Evolutionary conservation across 2,888 invertebrate genomes (phyloP), one percentile per base, ranked within the genome.

Genomic region (Nowickia ferox): DNA sequence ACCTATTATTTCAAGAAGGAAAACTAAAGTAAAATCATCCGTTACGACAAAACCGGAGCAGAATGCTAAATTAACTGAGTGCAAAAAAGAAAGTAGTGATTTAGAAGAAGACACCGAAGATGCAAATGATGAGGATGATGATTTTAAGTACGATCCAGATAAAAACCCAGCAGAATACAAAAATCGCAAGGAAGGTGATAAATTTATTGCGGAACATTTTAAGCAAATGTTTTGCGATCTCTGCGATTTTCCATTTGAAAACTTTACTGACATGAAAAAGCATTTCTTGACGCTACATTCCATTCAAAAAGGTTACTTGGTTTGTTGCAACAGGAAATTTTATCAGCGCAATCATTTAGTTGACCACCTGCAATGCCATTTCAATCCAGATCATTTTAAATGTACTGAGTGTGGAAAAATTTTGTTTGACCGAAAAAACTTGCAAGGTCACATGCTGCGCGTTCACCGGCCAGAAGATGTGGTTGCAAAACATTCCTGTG

Each of bases 361-460:
- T 4, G 91, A 91, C 40, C 91, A 91, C 61, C 88, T 91, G 5
- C 86, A 90, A 40, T 89, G 90, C 1, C 91, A 91, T 75, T 88
- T 88, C 68, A 90, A 91, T 87, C 91, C 91, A 0, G 90, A 91
- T 11, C 90, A 91, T 57, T 91, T 91, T 38, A 91, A 90, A 84
- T 91, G 91, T 75, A 78, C 78, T 0, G 87, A 88, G 59, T 91
- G 91, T 65, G 87, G 86, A 0, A 89, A 88, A 13, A 79, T 89
- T 5, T 89, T 89, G 42, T 89, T 88, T 11, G 91, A 91, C 46
- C 88, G 90, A 0, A 89, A 89, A 5, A 72, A 89, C 0, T 87
- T 91, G 1, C 89, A 91, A 22, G 66, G 88, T 5, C 91, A 91
- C 72, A 89, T 90, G 10, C 89, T 88, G 6, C 92, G 92, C 87